Base-by-base conservation (phyloP, 2,888 invertebrate species). In the Norana najaformis region DNA sequence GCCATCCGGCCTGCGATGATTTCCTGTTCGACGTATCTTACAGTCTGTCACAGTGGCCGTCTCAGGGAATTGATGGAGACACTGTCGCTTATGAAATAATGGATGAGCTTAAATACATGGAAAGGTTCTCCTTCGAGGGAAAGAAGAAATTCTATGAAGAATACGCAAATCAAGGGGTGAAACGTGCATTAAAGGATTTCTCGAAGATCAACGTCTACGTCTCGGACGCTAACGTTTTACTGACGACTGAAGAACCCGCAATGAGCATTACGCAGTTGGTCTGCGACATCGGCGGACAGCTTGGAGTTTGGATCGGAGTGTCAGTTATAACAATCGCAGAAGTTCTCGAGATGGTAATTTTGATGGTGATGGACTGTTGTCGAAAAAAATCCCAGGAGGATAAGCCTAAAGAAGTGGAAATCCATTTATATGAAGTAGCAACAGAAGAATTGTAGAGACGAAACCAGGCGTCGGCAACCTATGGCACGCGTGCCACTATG, bases 41-140 rank as follows among this genome's bases (percentile, higher is more conserved):
- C 36, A 85, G 85, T 37, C 36, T 85, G 37, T 85, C 85, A 6
- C 85, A 85, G 85, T 85, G 85, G 85, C 85, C 85, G 8, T 85
- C 85, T 4, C 36, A 36, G 18, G 85, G 85, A 0, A 36, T 85
- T 23, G 85, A 85, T 35, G 85, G 85, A 23, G 85, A 85, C 23
- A 85, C 35, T 36, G 85, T 85, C 16, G 85, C 36, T 23, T 11
- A 37, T 36, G 85, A 85, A 85, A 85, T 85, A 85, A 23, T 85
- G 20, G 36, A 0, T 6, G 85, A 85, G 85, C 85, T n/a, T 20
- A 35, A 16, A 16, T 85, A 36, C 35, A 37, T 85, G 35, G 37
- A 85, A 23, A 85, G 37, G 23, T 85, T 85, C 37, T 20, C 85
- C 20, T 85, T 20, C 85, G 23, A 85, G 3, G 85, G 23, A 18